Percentiles rank a stretch among this genome's conserved stretches.
Evolutionary conservation across 2,113 vertebrate species (phyloP).

Genomic region (Neodon shergylaensis): DNA sequence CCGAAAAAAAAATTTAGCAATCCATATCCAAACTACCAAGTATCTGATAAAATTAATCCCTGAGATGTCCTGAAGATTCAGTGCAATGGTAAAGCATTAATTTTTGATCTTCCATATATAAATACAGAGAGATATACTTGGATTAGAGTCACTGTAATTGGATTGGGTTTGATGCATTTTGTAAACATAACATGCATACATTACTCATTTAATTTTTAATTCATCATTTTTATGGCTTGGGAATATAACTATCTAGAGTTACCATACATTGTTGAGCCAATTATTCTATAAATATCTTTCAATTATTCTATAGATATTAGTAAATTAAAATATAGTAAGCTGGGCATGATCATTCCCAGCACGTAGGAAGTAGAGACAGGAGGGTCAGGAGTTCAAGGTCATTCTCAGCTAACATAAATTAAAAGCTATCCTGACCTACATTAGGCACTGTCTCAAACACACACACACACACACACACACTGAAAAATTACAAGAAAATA

Average conservation of each 20-base stretch:
- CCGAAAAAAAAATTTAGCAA: not conserved
- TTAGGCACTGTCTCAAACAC: not conserved
- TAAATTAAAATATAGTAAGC: not conserved
- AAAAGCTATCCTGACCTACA: not conserved
- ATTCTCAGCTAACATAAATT: not conserved
- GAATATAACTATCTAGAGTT: not conserved
- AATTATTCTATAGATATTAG: not conserved
- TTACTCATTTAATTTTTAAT: slow-evolving; percentile 10
- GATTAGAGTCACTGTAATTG: not conserved
- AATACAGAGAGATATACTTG: not conserved
- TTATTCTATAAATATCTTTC: not conserved
- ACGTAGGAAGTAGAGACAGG: not conserved
- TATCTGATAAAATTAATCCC: not conserved
- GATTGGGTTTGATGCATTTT: not conserved
- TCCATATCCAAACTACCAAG: not conserved
- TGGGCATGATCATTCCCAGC: not conserved
- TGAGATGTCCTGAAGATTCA: slow-evolving; percentile 2
- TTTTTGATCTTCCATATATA: not conserved
- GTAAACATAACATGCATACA: not conserved
- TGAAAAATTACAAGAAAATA: not conserved
- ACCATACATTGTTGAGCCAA: not conserved
- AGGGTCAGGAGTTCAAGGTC: not conserved
- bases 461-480: not conserved
- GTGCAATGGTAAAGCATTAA: not conserved
- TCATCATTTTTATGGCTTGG: slow-evolving; percentile 2